A percentile compares a stretch with the other conserved stretches of the same genome.
Evolutionary conservation across 2,888 invertebrate species (phyloP).

Genomic region (Hypercompe scribonia): DNA sequence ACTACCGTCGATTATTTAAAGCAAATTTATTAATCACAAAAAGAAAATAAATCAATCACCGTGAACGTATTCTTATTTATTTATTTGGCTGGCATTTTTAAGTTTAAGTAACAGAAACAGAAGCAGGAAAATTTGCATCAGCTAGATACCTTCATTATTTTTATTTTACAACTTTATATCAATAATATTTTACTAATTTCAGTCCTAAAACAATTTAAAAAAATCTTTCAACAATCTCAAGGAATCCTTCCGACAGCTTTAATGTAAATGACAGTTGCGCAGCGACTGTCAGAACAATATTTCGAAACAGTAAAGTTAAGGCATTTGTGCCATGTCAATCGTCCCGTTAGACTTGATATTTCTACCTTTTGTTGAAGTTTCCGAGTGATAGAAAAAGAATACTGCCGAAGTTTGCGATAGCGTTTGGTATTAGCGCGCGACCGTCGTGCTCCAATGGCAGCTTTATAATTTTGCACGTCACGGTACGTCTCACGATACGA

Average conservation of each 20-base stretch:
- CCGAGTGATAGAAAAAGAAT: neutral
- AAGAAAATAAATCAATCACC: no score
- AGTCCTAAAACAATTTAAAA: neutral
- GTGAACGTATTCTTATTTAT: no score
- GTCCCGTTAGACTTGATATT: neutral
- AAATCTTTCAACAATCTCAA: neutral
- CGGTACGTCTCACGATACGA: neutral
- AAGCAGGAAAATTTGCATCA: neutral
- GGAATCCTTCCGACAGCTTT: neutral
- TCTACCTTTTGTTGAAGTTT: neutral
- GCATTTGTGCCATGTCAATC: neutral
- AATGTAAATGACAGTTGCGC: neutral
- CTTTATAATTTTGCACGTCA: neutral
- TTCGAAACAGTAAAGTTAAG: neutral
- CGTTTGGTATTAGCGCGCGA: neutral
- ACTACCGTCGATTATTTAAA: no score
- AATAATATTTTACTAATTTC: no score
- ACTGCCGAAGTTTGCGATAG: neutral
- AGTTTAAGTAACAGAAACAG: no score
- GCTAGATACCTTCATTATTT: no score
- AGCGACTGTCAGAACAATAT: neutral
- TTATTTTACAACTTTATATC: no score
- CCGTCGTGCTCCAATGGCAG: neutral
- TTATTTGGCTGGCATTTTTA: no score
- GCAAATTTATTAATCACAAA: no score